Conservation (phyloP, 2,888 invertebrate species). For the Cephus spinipes region DNA sequence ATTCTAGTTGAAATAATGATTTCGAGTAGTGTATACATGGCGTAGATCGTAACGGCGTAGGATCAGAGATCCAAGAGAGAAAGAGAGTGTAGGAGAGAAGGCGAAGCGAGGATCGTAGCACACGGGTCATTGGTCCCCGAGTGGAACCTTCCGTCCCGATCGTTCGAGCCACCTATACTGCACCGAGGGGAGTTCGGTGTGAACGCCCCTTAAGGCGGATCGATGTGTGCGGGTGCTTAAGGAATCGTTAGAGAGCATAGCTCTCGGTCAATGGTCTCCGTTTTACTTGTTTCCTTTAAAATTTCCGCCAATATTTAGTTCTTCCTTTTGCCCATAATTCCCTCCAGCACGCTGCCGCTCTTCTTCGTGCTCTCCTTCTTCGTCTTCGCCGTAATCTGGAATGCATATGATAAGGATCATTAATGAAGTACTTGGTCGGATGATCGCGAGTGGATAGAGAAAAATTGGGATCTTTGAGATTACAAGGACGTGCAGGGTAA, state of each 20-base stretch:
- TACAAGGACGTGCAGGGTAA: too few species aligned
- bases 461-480: too few species aligned
- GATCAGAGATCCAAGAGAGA: background rate
- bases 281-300: too few species aligned
- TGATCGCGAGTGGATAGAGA: too few species aligned
- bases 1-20: background rate
- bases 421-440: too few species aligned
- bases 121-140: constrained; percentile 34
- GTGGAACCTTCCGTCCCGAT: constrained; percentile 32
- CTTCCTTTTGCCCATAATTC: too few species aligned
- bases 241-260: background rate
- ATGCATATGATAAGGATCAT: too few species aligned
- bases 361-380: too few species aligned
- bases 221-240: constrained; percentile 13
- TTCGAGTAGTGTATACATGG: background rate
- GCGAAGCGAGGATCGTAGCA: too few species aligned
- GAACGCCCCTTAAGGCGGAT: constrained; percentile 9
- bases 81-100: background rate
- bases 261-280: constrained; percentile 22
- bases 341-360: too few species aligned
- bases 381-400: too few species aligned
- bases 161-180: background rate
- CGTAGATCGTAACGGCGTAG: background rate
- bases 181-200: background rate
- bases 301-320: too few species aligned